phyloP scores from a whole-genome alignment of 2,888 invertebrate genomes.

The Calameuta filiformis region DNA sequence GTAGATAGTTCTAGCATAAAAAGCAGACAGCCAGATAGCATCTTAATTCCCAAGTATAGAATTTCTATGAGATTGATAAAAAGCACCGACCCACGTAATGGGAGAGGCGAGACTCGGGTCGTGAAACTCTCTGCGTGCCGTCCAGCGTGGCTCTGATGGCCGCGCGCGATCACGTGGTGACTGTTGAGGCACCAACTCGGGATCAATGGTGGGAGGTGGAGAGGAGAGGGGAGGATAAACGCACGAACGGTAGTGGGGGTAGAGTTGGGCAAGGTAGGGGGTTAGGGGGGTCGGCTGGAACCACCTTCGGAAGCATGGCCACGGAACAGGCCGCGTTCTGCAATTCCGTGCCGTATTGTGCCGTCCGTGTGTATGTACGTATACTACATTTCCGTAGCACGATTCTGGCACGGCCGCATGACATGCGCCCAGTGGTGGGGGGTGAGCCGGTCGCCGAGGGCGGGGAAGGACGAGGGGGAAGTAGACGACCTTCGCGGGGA shows the following conservation, averaged over 20 bases:
- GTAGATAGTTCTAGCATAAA: background rate
- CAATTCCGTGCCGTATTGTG: background rate
- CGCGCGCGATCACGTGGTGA: conserved; percentile 36
- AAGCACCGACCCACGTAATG: background rate
- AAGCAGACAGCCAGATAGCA: background rate
- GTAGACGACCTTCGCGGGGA: conserved; percentile 58
- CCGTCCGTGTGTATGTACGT: too few species aligned
- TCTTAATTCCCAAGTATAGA: background rate
- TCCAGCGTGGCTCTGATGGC: conserved; percentile 47
- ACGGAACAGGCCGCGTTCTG: background rate
- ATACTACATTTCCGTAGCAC: background rate
- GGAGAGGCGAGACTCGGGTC: background rate
- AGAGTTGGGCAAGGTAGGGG: conserved; percentile 11
- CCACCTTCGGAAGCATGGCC: conserved; percentile 2
- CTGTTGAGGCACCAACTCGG: conserved; percentile 8
- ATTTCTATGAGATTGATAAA: background rate
- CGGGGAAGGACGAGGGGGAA: conserved; percentile 33
- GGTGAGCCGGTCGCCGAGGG: conserved; percentile 6
- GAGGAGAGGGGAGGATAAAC: background rate
- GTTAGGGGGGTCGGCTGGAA: background rate
- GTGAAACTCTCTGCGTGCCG: conserved; percentile 41
- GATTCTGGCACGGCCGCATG: background rate
- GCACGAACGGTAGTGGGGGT: conserved; percentile 4
- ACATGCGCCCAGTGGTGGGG: background rate
- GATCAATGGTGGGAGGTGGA: background rate